phyloP scores from a whole-genome alignment of 2,888 invertebrate genomes.

The Hydraecia micacea region DNA sequence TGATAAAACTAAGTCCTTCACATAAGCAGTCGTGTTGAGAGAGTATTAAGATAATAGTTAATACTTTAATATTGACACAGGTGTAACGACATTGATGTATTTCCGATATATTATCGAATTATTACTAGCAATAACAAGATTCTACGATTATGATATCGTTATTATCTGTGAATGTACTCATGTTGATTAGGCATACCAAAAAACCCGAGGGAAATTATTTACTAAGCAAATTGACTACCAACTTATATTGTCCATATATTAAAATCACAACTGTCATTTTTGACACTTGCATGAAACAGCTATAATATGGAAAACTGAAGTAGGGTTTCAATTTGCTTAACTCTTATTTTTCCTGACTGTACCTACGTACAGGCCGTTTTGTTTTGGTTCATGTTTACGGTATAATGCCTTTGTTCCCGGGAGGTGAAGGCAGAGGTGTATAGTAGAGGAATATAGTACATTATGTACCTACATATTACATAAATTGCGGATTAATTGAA shows the following conservation, averaged over 20 bases:
- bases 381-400: too few species aligned
- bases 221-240: background rate
- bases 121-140: slow-evolving; percentile 21
- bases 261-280: background rate
- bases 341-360: too few species aligned
- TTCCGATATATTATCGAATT: background rate
- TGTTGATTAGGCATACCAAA: background rate
- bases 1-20: slow-evolving; percentile 17
- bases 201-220: background rate
- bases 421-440: background rate
- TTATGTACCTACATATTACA: background rate
- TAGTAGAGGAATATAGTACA: too few species aligned
- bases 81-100: slow-evolving; percentile 7
- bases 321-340: background rate
- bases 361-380: background rate
- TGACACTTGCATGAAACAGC: background rate
- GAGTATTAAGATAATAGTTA: slow-evolving; percentile 27
- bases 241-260: background rate
- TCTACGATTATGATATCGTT: background rate
- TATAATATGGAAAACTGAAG: background rate
- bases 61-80: slow-evolving; percentile 17
- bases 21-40: slow-evolving; percentile 18
- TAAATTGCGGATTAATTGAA: too few species aligned
- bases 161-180: background rate
- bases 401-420: background rate